phyloP scores from a whole-genome alignment of 1,140 invertebrate species.

The Neodiprion fabricii region DNA sequence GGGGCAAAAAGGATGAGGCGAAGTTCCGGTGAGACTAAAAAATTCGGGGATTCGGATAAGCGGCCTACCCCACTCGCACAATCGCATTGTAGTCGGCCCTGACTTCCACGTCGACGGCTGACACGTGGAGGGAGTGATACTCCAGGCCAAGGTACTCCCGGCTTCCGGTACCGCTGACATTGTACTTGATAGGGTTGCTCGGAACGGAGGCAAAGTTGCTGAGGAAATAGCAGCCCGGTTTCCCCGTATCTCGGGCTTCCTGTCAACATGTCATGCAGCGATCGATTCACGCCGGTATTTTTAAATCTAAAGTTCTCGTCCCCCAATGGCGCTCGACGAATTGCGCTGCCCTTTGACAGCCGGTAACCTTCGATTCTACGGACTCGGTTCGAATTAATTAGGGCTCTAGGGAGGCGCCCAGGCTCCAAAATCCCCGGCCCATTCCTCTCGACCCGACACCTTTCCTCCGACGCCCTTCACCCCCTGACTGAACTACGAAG shows the following conservation, averaged over 20 bases:
- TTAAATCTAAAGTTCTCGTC: background rate
- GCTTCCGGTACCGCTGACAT: constrained; percentile 46
- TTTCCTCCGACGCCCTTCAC: too few species aligned
- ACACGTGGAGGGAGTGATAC: constrained; percentile 49
- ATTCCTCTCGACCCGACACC: too few species aligned
- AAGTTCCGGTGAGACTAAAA: background rate
- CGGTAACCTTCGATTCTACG: too few species aligned
- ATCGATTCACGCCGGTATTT: background rate
- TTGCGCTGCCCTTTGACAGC: too few species aligned
- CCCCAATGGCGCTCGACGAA: too few species aligned
- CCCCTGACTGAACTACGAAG: too few species aligned
- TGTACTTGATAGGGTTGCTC: constrained; percentile 49
- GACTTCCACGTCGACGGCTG: constrained; percentile 55
- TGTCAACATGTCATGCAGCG: constrained; percentile 24
- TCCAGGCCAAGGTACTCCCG: constrained; percentile 50
- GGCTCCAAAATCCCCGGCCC: too few species aligned
- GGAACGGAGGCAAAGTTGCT: constrained; percentile 58
- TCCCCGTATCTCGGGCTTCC: constrained; percentile 46
- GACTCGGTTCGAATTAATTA: too few species aligned
- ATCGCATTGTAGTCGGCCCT: constrained; percentile 56
- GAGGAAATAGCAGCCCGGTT: constrained; percentile 59
- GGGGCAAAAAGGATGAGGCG: background rate
- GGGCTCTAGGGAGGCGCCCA: too few species aligned
- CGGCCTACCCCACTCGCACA: constrained; percentile 45
- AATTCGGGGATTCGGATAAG: background rate